These are phyloP conservation scores for Onchidella celtica DNA, from an alignment of 2,888 invertebrate species.

Conservation along the genomic window DNA sequence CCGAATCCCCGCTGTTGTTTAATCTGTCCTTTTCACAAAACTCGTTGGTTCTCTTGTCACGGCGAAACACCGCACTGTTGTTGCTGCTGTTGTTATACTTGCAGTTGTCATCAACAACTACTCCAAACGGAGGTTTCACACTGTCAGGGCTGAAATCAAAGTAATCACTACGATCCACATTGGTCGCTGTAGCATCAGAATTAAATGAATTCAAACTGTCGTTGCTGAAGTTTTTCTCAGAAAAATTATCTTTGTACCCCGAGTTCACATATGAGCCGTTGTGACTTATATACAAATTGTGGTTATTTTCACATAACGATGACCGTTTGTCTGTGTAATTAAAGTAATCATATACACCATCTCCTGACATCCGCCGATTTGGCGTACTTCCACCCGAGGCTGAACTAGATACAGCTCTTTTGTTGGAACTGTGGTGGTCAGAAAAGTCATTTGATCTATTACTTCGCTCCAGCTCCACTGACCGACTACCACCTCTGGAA, in stretches of 20 bases:
- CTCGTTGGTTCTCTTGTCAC: conserved; percentile 3
- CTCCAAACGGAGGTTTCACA: neutral
- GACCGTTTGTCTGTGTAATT: neutral
- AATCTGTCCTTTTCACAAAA: neutral
- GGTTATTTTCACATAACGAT: neutral
- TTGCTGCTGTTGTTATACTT: neutral
- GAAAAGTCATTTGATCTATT: neutral
- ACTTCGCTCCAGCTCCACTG: conserved; percentile 30
- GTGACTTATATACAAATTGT: neutral
- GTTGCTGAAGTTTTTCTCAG: conserved; percentile 14
- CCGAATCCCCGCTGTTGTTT: neutral
- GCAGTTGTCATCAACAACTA: neutral
- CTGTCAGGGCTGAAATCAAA: neutral
- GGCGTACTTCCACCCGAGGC: neutral
- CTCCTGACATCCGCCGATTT: neutral
- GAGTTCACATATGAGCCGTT: neutral
- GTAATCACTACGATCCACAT: neutral
- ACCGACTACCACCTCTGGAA: conserved; percentile 23
- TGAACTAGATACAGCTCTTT: neutral
- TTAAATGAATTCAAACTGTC: conserved; percentile 19
- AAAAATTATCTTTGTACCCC: neutral
- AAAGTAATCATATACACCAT: neutral
- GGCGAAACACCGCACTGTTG: neutral
- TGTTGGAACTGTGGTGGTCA: too few relatives aligned
- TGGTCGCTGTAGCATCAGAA: conserved; percentile 4